Base-by-base conservation (phyloP, 1,140 invertebrate genomes). In the Trichonephila clavipes region DNA sequence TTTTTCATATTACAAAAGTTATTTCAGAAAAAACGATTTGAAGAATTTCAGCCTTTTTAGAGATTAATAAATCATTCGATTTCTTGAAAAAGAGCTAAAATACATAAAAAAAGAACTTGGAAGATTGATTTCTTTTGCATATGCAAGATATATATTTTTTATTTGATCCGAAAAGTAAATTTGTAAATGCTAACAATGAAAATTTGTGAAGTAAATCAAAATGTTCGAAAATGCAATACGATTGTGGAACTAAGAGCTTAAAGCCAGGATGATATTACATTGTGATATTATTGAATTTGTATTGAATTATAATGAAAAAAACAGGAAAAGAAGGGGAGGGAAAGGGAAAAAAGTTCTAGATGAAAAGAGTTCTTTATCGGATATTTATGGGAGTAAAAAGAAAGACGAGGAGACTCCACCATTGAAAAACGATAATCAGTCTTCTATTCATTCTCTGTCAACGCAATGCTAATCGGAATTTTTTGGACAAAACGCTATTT, bases 341-440 rank as follows among this genome's bases (percentile, higher is more conserved):
- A 87, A 64, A 64, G 28, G 44, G n/a, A 77, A 89, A 89, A 72
- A 58, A 44, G 14, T 4, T 24, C 1, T 16, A 44, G 66, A 16
- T 77, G n/a, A 77, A 89, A 89, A 89, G 40, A 77, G 28, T 77
- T 87, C 28, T 92, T 86, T 83, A 92, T 59, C 59, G 62, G 51
- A 87, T 92, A 92, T 92, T 92, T 87, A 87, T 92, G 91, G 51
- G 34, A 34, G 44, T 21, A 87, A 44, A 59, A 40, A 69, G 66
- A 72, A 58, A 62, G 58, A 28, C 16, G 64, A 83, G 28, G 82
- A 90, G 88, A 10, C 44, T 82, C 58, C 85, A 34, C n/a, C 83
- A 87, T 92, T 92, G 91, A 86, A 92, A 92, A 92, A 85, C 82
- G 66, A 86, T 92, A 59, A 86, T 92, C 82, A 69, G 58, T 87